phyloP scores from a whole-genome alignment of 2,888 invertebrate species.

The Pilophorus perplexus region DNA sequence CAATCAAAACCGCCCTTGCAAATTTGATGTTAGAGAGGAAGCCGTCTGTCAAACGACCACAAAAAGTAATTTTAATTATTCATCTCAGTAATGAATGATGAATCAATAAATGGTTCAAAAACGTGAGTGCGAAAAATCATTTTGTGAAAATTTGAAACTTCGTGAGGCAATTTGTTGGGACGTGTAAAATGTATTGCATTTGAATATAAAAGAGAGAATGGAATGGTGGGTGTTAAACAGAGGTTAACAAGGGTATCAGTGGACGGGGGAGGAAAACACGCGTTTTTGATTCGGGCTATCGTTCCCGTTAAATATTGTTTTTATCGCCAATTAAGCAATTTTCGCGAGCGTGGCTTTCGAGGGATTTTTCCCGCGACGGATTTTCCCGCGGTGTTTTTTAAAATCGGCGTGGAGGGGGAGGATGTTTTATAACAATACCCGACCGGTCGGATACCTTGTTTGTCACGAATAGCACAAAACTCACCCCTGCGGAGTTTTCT shows the following conservation, averaged over 20 bases:
- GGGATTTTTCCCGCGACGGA: neutral
- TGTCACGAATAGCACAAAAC: slow-evolving; percentile 32
- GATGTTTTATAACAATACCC: slow-evolving; percentile 30
- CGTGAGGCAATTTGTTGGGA: neutral
- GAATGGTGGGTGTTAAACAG: slow-evolving; percentile 5
- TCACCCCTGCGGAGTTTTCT: neutral
- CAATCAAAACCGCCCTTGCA: too few species aligned
- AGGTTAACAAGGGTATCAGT: slow-evolving; percentile 1
- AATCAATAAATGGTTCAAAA: too few species aligned
- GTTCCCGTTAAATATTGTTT: slow-evolving; percentile 38
- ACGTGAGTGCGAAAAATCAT: neutral
- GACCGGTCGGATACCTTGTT: slow-evolving; percentile 15
- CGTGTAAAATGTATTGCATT: neutral
- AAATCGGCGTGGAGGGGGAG: too few species aligned
- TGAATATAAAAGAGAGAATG: neutral
- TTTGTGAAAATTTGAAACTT: too few species aligned
- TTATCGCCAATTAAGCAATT: slow-evolving; percentile 42
- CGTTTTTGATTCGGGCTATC: neutral
- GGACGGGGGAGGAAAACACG: neutral
- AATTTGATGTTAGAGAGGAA: too few species aligned
- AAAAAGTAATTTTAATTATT: too few species aligned
- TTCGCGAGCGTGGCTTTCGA: slow-evolving; percentile 7
- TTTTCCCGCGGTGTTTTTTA: neutral
- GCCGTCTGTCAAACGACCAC: too few species aligned
- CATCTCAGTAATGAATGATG: too few species aligned